phyloP scores from a whole-genome alignment of 2,113 vertebrate genomes.

The Pachypanchax playfairii region DNA sequence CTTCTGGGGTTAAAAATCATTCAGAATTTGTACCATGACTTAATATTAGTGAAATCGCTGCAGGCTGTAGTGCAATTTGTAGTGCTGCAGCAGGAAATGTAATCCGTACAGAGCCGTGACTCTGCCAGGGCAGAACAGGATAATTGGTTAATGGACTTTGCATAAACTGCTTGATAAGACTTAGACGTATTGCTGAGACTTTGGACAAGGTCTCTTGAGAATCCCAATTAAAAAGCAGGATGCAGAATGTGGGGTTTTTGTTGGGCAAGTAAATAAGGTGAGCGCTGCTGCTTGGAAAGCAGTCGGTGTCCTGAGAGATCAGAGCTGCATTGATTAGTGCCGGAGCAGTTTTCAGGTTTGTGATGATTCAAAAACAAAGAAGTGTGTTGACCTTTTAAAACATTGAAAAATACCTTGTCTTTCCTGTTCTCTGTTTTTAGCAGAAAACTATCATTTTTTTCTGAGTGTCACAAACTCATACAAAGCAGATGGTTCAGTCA shows the following conservation, averaged over 20 bases:
- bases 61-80: slow-evolving; percentile 61
- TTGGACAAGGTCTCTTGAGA: slow-evolving; percentile 67
- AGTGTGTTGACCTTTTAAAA: slow-evolving; percentile 1
- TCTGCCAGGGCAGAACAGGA: slow-evolving; percentile 54
- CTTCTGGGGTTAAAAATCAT: slow-evolving; percentile 36
- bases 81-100: slow-evolving; percentile 70
- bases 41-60: slow-evolving; percentile 60
- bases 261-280: slow-evolving; percentile 59
- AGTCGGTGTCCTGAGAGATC: slow-evolving; percentile 26
- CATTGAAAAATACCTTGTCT: no score
- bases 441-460: no score
- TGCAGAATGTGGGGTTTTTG: slow-evolving; percentile 60
- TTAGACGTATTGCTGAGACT: slow-evolving; percentile 63
- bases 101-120: slow-evolving; percentile 50
- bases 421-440: not conserved
- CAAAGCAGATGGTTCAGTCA: not conserved
- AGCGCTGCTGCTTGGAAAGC: slow-evolving; percentile 53
- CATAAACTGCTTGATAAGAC: slow-evolving; percentile 59
- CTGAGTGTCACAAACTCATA: not conserved
- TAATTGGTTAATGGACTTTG: slow-evolving; percentile 78
- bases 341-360: slow-evolving; percentile 23
- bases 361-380: slow-evolving; percentile 2
- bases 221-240: slow-evolving; percentile 78
- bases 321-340: slow-evolving; percentile 33
- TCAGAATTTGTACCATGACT: slow-evolving; percentile 44